These are phyloP conservation scores for Lycocorax pyrrhopterus DNA, from an alignment of 2,113 vertebrate genomes.

Conservation along the genomic window DNA sequence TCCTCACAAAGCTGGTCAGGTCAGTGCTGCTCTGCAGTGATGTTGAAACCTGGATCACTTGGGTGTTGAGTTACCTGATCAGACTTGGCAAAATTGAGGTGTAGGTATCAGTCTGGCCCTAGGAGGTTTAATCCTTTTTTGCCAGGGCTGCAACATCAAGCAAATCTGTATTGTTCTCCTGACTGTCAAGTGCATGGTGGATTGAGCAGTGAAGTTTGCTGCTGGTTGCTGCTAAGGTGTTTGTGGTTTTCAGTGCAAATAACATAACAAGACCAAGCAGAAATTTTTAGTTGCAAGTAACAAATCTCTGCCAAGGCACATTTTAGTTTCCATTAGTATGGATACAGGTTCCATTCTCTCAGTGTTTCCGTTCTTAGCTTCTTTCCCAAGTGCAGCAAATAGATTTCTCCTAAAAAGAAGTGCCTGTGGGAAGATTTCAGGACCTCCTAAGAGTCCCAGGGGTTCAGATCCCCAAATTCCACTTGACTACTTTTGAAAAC, in stretches of 20 bases:
- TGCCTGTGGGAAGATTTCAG: neutral
- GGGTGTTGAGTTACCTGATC: neutral
- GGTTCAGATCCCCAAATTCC: neutral
- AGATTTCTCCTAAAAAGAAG: neutral
- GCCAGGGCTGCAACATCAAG: neutral
- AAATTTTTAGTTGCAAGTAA: neutral
- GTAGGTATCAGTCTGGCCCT: neutral
- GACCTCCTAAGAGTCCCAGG: neutral
- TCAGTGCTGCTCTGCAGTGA: neutral
- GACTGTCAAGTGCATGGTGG: neutral
- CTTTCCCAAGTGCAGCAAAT: neutral
- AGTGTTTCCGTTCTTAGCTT: neutral
- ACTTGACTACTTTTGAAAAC: neutral
- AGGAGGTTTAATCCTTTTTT: neutral
- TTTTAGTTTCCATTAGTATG: neutral
- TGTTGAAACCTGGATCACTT: neutral
- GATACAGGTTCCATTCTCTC: neutral
- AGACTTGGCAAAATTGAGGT: neutral
- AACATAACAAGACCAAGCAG: neutral
- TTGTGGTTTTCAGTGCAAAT: neutral
- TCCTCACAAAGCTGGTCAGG: neutral
- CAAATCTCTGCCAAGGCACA: neutral
- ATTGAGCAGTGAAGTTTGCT: neutral
- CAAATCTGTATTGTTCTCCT: neutral
- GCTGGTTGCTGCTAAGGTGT: neutral